These are phyloP conservation scores for Resseliella maxima DNA, from an alignment of 2,888 invertebrate species.

Conservation along the genomic window DNA sequence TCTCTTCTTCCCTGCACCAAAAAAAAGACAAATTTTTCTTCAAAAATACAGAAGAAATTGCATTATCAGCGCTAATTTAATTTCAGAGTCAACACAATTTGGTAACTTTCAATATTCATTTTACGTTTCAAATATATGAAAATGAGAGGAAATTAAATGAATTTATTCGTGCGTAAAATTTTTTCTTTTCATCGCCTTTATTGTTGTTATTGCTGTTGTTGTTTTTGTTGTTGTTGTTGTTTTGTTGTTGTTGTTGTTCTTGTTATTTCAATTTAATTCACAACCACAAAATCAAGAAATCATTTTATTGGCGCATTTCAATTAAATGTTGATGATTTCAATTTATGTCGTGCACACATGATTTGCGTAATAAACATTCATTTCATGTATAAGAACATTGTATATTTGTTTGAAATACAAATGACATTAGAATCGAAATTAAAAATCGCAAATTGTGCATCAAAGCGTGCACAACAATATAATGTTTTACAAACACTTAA, in stretches of 20 bases:
- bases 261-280: neutral
- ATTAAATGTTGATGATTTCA: neutral
- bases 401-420: neutral
- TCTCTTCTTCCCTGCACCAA: too few species aligned
- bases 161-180: conserved; percentile 36
- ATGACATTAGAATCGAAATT: conserved; percentile 40
- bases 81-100: neutral
- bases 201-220: too few species aligned
- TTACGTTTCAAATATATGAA: neutral
- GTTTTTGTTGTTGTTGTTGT: too few species aligned
- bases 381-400: neutral
- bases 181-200: too few species aligned
- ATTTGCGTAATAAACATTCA: conserved; percentile 26
- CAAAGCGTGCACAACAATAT: conserved; percentile 8
- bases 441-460: conserved; percentile 48
- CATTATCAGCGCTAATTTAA: conserved; percentile 24
- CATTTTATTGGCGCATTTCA: conserved; percentile 8
- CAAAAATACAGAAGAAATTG: neutral
- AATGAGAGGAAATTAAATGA: conserved; percentile 20
- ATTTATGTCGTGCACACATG: neutral
- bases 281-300: neutral
- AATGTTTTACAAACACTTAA: conserved; percentile 34
- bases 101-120: neutral
- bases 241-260: too few species aligned
- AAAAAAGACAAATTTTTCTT: neutral